Base-by-base conservation (phyloP, 2,113 vertebrate genomes). In the Apteryx owenii region DNA sequence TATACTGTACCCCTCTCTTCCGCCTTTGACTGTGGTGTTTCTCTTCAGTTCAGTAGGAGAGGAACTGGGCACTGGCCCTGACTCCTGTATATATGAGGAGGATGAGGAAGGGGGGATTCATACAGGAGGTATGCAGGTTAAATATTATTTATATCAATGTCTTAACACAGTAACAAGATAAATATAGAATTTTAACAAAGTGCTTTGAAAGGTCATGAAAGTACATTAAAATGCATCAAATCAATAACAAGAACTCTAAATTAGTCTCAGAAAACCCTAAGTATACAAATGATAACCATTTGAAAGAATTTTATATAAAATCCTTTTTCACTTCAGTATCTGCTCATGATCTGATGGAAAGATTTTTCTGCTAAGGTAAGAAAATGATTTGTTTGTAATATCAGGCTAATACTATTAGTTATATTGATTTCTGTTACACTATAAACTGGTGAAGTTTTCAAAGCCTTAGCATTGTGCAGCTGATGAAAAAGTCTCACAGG, bases 151-250 rank as follows among this genome's bases (percentile, higher is more conserved):
- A 26, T 77, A 54, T 68, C 54, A 68, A 64, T 23, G 6, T 73
- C 64, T 89, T 91, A 83, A 56, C n/a, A n/a, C 12, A 78, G 56
- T 36, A 85, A 82, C 68, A 91, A 91, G 87, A 70, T 93, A 96
- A 93, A 91, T 46, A 78, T 0, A 81, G 28, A 86, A 54, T 81
- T 93, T 91, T 96, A 91, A 84, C 93, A 96, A 82, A 95, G 88
- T 89, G 72, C 95, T 97, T 97, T 97, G 94, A 98, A 98, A 96
- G 77, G 66, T 95, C 96, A 97, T 96, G 96, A 97, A 98, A 97
- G 97, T 95, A 80, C 93, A 96, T 94, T 97, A 94, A 97, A 97
- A 97, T 22, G n/a, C 93, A 94, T 73, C 95, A 97, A 97, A 96
- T 95, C 91, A 96, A 97, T 98, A 97, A 85, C 20, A 97, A 94